Base-by-base conservation (phyloP, 2,797 vertebrate species). In the Aselliscus stoliczkanus region DNA sequence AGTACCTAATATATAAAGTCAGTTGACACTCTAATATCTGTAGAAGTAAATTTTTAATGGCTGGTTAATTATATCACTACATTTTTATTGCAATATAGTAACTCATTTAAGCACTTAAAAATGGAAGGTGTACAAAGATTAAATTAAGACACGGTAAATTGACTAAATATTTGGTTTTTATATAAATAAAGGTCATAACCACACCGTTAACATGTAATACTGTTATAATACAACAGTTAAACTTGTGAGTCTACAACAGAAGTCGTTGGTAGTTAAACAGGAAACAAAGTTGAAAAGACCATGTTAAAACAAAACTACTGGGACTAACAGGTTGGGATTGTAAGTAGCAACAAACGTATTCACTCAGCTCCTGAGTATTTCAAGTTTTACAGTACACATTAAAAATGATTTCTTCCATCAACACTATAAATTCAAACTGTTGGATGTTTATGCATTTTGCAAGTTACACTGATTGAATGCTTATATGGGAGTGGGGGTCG, bases 131-230 rank as follows among this genome's bases (percentile, higher is more conserved):
- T 98, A 99, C 98, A 99, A 99, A 98, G 98, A 98, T 98, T 99
- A 98, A 98, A 99, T 99, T 99, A 99, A 99, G 98, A 99, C 98
- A 98, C 98, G 97, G 98, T 98, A 99, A 99, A 98, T 98, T 98
- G 98, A 99, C 99, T 99, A 98, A 99, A 98, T 99, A 99, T 99
- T 99, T 99, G 99, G 99, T 99, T 99, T 98, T 99, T 99, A 99
- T 99, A 99, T 99, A 99, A 99, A 99, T 99, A 99, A 98, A 98
- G 98, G 98, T 99, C 98, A 98, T 98, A 98, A 99, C 98, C 99
- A 99, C 99, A 99, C 99, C 98, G 99, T 98, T 98, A 99, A 99
- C 98, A 99, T 98, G 98, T 98, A 98, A 99, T 99, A 99, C 99
- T 99, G 99, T 98, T 98, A 98, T 98, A 98, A 98, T 99, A 99